Percentiles rank a stretch among this genome's conserved stretches.
Conservation (phyloP, 2,888 invertebrate genomes). For the Diaphora mendica region DNA sequence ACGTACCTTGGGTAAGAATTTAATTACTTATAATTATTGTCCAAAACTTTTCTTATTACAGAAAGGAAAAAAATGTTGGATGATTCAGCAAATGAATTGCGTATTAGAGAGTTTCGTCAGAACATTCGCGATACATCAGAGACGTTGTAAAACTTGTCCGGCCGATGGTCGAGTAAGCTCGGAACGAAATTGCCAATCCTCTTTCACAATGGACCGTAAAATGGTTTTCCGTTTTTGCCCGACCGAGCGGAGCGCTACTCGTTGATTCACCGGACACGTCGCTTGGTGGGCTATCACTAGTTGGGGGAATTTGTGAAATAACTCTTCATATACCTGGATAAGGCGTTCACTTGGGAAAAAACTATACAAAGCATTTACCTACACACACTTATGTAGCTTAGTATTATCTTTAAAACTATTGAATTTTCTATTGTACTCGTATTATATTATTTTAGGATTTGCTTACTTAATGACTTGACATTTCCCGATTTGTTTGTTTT, state of each 20-base stretch:
- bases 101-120: conserved; percentile 69
- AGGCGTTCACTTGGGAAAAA: conserved; percentile 27
- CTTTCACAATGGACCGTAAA: conserved; percentile 86
- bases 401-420: conserved; percentile 32
- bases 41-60: conserved; percentile 12
- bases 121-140: conserved; percentile 77
- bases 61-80: conserved; percentile 35
- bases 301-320: conserved; percentile 77
- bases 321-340: conserved; percentile 69
- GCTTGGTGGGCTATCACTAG: conserved; percentile 79
- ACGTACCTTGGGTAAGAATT: no score
- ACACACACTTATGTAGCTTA: conserved; percentile 25
- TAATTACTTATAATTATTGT: not conserved
- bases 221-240: conserved; percentile 86
- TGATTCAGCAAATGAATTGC: conserved; percentile 46
- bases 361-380: conserved; percentile 29
- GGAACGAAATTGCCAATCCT: conserved; percentile 86
- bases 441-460: conserved; percentile 3
- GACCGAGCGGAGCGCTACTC: conserved; percentile 81
- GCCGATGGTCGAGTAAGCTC: conserved; percentile 83
- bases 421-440: conserved; percentile 4
- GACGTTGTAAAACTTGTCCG: conserved; percentile 81
- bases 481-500: no score
- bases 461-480: not conserved
- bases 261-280: conserved; percentile 85